Percentiles rank a stretch among this genome's conserved stretches.
Evolutionary conservation across 2,113 vertebrate species (phyloP).

Genomic region (Gasterosteus nipponicus): DNA sequence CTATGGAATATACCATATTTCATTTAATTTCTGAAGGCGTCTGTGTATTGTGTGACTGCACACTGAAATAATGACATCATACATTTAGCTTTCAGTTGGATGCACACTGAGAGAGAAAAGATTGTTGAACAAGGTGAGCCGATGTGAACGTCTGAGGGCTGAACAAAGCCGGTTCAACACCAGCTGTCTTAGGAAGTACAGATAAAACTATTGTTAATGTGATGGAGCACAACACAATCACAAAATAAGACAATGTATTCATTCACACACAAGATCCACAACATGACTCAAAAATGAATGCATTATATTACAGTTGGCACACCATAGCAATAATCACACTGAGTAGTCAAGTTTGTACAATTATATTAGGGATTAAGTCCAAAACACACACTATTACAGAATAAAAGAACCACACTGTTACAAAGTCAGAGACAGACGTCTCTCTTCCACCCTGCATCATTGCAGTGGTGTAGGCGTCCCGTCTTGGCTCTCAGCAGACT

Average conservation of each 20-base stretch:
- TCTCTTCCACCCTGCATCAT: slow-evolving; percentile 9
- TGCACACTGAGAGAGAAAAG: slow-evolving; percentile 12
- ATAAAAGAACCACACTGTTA: slow-evolving; percentile 9
- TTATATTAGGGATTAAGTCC: not conserved
- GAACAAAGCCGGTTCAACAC: slow-evolving; percentile 13
- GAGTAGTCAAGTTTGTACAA: slow-evolving; percentile 13
- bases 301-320: slow-evolving; percentile 46
- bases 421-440: not conserved
- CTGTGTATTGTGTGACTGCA: not conserved
- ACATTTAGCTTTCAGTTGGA: slow-evolving; percentile 4
- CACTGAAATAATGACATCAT: not conserved
- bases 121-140: slow-evolving; percentile 4
- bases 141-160: slow-evolving; percentile 2
- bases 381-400: slow-evolving; percentile 24
- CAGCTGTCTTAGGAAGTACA: slow-evolving; percentile 28
- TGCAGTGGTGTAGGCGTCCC: not conserved
- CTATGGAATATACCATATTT: not conserved
- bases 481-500: not conserved
- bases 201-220: slow-evolving; percentile 26
- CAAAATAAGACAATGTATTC: slow-evolving; percentile 24
- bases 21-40: not conserved
- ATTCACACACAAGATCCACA: not conserved
- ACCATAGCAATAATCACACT: slow-evolving; percentile 29
- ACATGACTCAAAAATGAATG: not conserved
- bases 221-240: slow-evolving; percentile 29